A percentile compares a stretch with the other conserved stretches of the same genome.
These are phyloP conservation scores for Lepus americanus DNA, from an alignment of 2,113 vertebrate genomes.

Conservation along the genomic window DNA sequence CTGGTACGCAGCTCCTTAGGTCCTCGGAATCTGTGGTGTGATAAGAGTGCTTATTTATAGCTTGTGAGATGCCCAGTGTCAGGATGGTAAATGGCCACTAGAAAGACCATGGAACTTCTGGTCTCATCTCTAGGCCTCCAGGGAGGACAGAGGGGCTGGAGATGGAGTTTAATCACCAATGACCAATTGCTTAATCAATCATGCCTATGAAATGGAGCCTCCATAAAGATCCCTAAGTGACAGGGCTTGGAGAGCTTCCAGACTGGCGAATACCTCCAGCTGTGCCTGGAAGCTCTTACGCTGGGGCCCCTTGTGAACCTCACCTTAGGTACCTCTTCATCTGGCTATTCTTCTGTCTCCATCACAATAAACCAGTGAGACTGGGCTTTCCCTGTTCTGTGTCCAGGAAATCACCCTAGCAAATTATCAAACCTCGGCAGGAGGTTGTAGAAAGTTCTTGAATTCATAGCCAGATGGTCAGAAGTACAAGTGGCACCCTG, in stretches of 20 bases:
- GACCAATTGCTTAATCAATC: background rate
- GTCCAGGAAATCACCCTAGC: background rate
- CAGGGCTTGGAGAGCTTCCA: background rate
- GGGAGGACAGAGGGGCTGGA: background rate
- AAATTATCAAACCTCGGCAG: background rate
- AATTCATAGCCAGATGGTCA: background rate
- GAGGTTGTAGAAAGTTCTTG: too few relatives aligned
- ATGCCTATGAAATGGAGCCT: too few relatives aligned
- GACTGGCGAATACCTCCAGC: background rate
- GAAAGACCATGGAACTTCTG: background rate
- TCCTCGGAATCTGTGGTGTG: background rate
- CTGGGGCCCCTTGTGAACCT: background rate
- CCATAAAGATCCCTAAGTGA: too few relatives aligned
- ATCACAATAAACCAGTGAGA: background rate
- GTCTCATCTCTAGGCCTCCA: background rate
- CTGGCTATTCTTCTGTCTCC: background rate
- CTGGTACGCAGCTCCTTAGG: background rate
- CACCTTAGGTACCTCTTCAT: background rate
- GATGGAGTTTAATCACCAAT: background rate
- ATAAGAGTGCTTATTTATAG: background rate
- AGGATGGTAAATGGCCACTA: background rate
- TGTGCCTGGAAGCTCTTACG: background rate
- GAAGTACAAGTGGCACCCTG: background rate
- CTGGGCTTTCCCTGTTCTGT: background rate
- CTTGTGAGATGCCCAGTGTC: background rate